phyloP scores from a whole-genome alignment of 2,113 vertebrate species.

The Podilymbus podiceps region DNA sequence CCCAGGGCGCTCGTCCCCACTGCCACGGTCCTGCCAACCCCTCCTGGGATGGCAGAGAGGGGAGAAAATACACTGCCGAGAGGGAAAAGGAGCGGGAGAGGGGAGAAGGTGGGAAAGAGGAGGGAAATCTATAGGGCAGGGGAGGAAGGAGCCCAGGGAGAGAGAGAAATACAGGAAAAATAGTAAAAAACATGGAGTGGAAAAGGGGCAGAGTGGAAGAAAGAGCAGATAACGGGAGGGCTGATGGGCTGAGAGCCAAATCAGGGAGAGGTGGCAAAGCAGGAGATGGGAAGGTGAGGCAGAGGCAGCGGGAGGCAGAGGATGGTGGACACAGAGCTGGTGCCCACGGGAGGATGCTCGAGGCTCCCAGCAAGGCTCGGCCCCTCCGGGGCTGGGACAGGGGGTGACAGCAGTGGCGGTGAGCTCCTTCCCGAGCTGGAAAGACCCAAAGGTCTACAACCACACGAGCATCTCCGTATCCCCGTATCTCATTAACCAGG shows the following conservation, averaged over 20 bases:
- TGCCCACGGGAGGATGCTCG: not conserved
- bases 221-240: not conserved
- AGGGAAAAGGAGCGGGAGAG: not conserved
- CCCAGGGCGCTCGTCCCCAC: rapidly evolving
- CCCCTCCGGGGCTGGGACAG: not conserved
- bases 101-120: not conserved
- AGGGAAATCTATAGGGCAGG: not conserved
- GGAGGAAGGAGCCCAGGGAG: not conserved
- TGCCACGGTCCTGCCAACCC: not conserved
- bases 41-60: not conserved
- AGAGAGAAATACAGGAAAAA: not conserved
- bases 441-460: not conserved
- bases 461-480: rapidly evolving
- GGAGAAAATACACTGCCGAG: not conserved
- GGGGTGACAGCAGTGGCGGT: rapidly evolving
- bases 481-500: rapidly evolving
- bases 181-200: not conserved
- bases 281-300: not conserved
- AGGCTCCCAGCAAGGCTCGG: not conserved
- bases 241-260: not conserved
- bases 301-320: not conserved
- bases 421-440: not conserved
- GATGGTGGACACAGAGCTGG: not conserved
- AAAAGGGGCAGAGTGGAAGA: too few relatives aligned
- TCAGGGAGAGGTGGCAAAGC: not conserved